Evolutionary conservation across 37 sponge, comb jelly and placozoan genomes (phyloP), one percentile per base, ranked within the genome.

Genomic region (Crambe crambe): DNA sequence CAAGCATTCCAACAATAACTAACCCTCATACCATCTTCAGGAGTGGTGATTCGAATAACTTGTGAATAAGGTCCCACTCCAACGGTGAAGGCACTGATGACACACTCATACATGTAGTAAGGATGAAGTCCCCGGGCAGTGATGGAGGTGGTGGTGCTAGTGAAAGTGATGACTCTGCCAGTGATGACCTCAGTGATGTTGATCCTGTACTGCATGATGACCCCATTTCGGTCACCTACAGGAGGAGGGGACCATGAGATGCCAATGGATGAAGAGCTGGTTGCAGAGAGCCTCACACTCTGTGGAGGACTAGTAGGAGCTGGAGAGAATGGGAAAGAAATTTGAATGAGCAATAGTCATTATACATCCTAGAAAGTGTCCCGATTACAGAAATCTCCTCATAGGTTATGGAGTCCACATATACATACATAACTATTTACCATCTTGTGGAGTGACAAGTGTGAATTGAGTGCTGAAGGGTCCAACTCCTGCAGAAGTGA

Each of bases 11-110:
- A n/a, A n/a, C n/a, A n/a, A n/a, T n/a, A n/a, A n/a, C n/a, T n/a
- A n/a, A n/a, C n/a, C n/a, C n/a, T 47, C 63, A 29, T 61, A 84
- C 85, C 85, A 37, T 74, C 85, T 77, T 84, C 85, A 38, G 30
- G 47, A 22, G 85, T 84, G 4, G 26, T 34, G 32, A 84, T 26
- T 2, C 6, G 18, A 44, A 84, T 60, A n/a, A 34, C 26, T 27
- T 35, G 40, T 34, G 85, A 44, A 51, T 74, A 82, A 9, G 85
- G 85, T 3, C 85, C 85, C 31, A n/a, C 40, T 57, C n/a, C 78
- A 12, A 84, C 47, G 18, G 85, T 84, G 42, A 71, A 30, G 18
- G 85, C 85, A 26, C 9, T 27, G 39, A 84, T 40, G 56, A 23
- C n/a, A 34, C 71, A 77, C 8, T 77, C 15, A 56, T 84, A 84